phyloP scores from a whole-genome alignment of 2,797 vertebrate genomes.

The Acrocephalus scirpaceus region DNA sequence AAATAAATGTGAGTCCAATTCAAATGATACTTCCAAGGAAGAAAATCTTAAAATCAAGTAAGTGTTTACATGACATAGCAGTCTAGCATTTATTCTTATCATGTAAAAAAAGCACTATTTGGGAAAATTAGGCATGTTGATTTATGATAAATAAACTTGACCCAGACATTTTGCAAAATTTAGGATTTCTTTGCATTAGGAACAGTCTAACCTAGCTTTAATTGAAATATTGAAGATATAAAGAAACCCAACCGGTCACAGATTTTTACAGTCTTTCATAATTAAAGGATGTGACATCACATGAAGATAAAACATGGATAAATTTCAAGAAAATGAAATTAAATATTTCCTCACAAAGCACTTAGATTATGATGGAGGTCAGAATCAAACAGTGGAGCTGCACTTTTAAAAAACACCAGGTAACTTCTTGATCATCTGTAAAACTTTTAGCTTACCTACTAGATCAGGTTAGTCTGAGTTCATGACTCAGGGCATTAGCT shows the following conservation, averaged over 20 bases:
- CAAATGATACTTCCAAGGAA: not conserved
- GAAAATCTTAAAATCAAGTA: not conserved
- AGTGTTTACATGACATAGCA: not conserved
- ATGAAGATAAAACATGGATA: slow-evolving; percentile 25
- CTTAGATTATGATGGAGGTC: slow-evolving; percentile 12
- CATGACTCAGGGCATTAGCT: not conserved
- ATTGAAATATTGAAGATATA: not conserved
- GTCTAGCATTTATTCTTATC: not conserved
- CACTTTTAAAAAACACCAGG: not conserved
- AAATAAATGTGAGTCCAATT: not conserved
- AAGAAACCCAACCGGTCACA: not conserved
- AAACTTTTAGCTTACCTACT: slow-evolving; percentile 8
- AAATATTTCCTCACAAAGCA: slow-evolving; percentile 34
- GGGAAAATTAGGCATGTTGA: not conserved
- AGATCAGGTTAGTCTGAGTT: not conserved
- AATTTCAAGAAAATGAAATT: slow-evolving; percentile 50
- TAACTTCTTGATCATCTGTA: slow-evolving; percentile 23
- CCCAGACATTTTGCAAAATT: not conserved
- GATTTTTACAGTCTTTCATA: slow-evolving; percentile 1
- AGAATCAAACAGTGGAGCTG: not conserved
- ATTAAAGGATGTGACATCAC: not conserved
- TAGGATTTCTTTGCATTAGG: not conserved
- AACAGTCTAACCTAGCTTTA: not conserved
- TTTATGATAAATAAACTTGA: not conserved
- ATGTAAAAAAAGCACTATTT: not conserved